Evolutionary conservation across 2,113 vertebrate genomes (phyloP), one percentile per base, ranked within the genome.

Genomic region (Mastomys coucha): DNA sequence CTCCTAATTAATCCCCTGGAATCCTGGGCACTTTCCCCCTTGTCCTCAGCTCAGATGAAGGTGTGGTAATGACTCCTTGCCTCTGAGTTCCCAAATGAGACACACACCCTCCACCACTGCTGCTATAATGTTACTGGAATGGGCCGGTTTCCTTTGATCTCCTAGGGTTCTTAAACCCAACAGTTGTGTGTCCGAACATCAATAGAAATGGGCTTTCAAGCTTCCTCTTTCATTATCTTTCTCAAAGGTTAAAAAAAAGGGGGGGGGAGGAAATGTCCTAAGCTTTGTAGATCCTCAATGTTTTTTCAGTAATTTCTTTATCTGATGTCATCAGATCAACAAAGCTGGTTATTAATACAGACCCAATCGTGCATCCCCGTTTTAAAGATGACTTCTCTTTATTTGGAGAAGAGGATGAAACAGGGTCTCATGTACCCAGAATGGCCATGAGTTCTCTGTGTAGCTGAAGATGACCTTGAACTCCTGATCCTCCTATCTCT

Each of bases 171-270:
- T 99, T 99, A 99, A 99, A 99, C 99, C 99, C 98, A 98, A 99
- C 99, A 99, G 99, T 99, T 99, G 99, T 99, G 99, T 99, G 99
- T 99, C 99, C 97, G 91, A 99, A 99, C 99, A 99, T 99, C 99
- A 99, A 99, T 99, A 98, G 98, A 99, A 99, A 98, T 98, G 98
- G 98, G 97, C 98, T 99, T 99, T 99, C 98, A 98, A 99, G 99
- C 98, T 99, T 99, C 98, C 99, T 99, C 99, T 99, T 99, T 99
- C 99, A 99, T 99, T 99, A 99, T 99, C 99, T 99, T 99, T 98
- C 98, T 98, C 98, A 98, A 98, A 99, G 99, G 99, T 99, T 51
- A 65, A 77, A 77, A 77, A 77, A 31, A 14, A 98, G 95, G 36
- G 92, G 69, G 17, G 89, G 96, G 97, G 53, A 90, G 96, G 97